Conservation (phyloP, 2,113 vertebrate species). For the Sapajus apella region DNA sequence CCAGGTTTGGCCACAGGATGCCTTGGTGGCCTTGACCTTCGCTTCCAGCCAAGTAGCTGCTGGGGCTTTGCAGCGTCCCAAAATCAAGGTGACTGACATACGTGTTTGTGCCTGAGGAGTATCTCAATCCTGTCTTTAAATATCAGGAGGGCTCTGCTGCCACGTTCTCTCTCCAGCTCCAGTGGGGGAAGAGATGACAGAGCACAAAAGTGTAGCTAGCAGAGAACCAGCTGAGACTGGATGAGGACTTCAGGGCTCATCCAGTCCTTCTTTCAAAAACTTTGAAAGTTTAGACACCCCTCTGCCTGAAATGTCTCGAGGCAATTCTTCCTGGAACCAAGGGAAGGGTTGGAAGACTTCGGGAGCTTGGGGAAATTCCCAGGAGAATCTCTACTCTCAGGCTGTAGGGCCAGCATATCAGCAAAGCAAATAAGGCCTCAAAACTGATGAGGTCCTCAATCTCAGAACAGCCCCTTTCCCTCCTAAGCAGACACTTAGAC, state of each 20-base stretch:
- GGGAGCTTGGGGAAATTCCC: background rate
- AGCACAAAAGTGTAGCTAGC: background rate
- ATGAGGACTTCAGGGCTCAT: background rate
- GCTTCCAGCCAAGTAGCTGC: background rate
- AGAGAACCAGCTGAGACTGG: background rate
- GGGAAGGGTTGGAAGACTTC: background rate
- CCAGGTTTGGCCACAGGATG: background rate
- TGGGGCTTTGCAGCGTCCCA: background rate
- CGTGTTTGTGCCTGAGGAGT: background rate
- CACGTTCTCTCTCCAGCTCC: background rate
- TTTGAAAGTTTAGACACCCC: background rate
- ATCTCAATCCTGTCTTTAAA: background rate
- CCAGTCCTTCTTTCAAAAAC: background rate
- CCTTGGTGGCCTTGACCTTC: background rate
- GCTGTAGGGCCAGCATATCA: background rate
- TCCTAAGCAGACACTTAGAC: background rate
- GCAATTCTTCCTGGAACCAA: background rate
- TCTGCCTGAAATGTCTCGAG: background rate
- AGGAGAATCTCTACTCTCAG: background rate
- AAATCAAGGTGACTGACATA: background rate
- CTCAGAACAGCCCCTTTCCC: background rate
- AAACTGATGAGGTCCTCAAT: background rate
- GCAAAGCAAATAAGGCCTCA: background rate
- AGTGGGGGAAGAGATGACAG: accelerated
- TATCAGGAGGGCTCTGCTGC: background rate